Evolutionary conservation across 2,888 invertebrate genomes (phyloP).

Genomic region (Serripes groenlandicus): DNA sequence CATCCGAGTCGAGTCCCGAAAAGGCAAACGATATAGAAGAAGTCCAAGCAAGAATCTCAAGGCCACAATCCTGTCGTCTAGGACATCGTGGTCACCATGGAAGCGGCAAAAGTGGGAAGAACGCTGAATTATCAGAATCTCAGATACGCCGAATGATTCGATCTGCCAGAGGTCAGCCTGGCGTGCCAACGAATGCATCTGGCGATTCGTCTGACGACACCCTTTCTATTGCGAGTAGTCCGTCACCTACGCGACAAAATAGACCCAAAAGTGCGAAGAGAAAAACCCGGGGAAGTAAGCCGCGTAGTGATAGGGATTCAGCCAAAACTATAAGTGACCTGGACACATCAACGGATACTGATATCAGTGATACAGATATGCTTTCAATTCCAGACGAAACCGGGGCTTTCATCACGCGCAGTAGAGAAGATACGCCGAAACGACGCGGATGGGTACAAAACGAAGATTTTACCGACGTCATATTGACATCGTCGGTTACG

Average conservation of each 20-base stretch:
- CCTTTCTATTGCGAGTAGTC: slow-evolving; percentile 53
- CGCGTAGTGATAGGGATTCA: slow-evolving; percentile 48
- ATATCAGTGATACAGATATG: slow-evolving; percentile 75
- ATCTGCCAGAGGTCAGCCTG: slow-evolving; percentile 46
- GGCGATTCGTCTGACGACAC: slow-evolving; percentile 61
- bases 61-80: slow-evolving; percentile 74
- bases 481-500: slow-evolving; percentile 57
- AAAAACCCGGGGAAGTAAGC: slow-evolving; percentile 35
- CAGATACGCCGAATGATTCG: slow-evolving; percentile 63
- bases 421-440: slow-evolving; percentile 43
- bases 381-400: slow-evolving; percentile 80
- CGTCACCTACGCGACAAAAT: slow-evolving; percentile 48
- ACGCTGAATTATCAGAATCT: slow-evolving; percentile 58
- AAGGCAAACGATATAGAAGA: slow-evolving; percentile 37
- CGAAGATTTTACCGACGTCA: slow-evolving; percentile 68
- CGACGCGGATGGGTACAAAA: slow-evolving; percentile 70
- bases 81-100: slow-evolving; percentile 64
- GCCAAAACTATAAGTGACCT: slow-evolving; percentile 63
- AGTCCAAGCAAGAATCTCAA: slow-evolving; percentile 52
- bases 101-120: slow-evolving; percentile 23
- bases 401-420: slow-evolving; percentile 45
- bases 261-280: slow-evolving; percentile 62
- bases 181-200: background rate
- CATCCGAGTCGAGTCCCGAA: slow-evolving; percentile 50
- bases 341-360: slow-evolving; percentile 69